These are phyloP conservation scores for Grantiella picta DNA, from an alignment of 2,113 vertebrate genomes.

Conservation along the genomic window DNA sequence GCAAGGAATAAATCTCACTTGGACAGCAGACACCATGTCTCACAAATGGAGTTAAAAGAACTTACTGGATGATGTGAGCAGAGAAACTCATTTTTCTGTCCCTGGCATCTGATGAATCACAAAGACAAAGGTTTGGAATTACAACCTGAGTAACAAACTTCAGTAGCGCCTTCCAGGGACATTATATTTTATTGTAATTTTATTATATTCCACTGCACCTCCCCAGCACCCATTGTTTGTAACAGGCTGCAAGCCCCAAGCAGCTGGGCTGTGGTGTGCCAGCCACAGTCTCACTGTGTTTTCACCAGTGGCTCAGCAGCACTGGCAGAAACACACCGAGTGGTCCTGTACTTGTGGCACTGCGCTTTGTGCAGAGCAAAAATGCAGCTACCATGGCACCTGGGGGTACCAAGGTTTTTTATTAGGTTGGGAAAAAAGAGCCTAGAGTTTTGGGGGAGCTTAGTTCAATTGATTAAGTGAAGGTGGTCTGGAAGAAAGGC, in stretches of 20 bases:
- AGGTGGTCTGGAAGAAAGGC: background rate
- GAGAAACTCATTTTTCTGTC: background rate
- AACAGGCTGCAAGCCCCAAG: fast-evolving
- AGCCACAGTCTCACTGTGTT: background rate
- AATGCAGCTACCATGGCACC: fast-evolving
- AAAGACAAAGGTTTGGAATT: background rate
- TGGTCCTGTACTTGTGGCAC: background rate
- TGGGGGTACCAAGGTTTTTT: background rate
- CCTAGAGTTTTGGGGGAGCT: background rate
- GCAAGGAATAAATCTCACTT: constrained; percentile 25
- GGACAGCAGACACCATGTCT: background rate
- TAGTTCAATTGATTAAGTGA: background rate
- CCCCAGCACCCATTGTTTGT: background rate
- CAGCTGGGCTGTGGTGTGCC: fast-evolving
- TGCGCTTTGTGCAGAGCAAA: fast-evolving
- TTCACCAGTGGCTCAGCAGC: background rate
- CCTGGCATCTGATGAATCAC: background rate
- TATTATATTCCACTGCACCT: background rate
- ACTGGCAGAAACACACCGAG: background rate
- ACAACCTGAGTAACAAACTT: background rate
- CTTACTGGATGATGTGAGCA: background rate
- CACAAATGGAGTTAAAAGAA: background rate
- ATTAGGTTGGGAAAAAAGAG: background rate
- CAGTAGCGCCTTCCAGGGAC: background rate
- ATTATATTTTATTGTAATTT: background rate